Evolutionary conservation across 2,113 vertebrate genomes (phyloP).

Genomic region (Hirundichthys speculiger): DNA sequence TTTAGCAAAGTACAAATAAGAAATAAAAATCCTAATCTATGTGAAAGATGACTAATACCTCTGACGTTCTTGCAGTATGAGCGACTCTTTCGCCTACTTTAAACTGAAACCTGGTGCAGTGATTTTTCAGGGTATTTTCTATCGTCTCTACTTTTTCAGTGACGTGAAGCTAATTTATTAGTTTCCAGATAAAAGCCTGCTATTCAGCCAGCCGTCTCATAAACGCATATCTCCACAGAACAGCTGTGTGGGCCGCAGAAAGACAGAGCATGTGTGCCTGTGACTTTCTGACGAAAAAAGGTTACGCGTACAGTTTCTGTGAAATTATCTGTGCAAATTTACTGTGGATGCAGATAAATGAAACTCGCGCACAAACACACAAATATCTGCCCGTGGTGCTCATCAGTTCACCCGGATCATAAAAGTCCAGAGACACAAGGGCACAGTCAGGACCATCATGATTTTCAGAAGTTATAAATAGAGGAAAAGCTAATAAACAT

Average conservation of each 20-base stretch:
- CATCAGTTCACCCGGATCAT: constrained; percentile 65
- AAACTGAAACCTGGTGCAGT: too few relatives aligned
- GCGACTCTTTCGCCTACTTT: too few relatives aligned
- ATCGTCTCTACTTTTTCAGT: too few relatives aligned
- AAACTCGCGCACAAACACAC: constrained; percentile 37
- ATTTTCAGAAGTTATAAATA: constrained; percentile 83
- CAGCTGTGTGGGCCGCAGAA: constrained; percentile 12
- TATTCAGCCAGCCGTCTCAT: background rate
- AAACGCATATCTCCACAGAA: constrained; percentile 66
- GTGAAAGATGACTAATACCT: too few relatives aligned
- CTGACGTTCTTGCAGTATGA: too few relatives aligned
- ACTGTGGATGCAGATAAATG: constrained; percentile 7
- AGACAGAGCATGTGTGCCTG: background rate
- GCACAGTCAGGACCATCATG: constrained; percentile 68
- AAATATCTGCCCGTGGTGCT: constrained; percentile 66
- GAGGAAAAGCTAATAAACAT: constrained; percentile 84
- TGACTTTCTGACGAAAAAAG: constrained; percentile 24
- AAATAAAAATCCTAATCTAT: too few relatives aligned
- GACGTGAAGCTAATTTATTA: background rate
- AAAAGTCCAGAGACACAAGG: constrained; percentile 75
- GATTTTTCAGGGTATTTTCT: too few relatives aligned
- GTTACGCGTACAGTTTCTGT: constrained; percentile 10
- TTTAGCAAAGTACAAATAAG: too few relatives aligned
- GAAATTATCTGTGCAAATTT: constrained; percentile 20
- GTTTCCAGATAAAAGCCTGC: background rate